Base-by-base conservation (phyloP, 2,113 vertebrate species). In the Camelus bactrianus region DNA sequence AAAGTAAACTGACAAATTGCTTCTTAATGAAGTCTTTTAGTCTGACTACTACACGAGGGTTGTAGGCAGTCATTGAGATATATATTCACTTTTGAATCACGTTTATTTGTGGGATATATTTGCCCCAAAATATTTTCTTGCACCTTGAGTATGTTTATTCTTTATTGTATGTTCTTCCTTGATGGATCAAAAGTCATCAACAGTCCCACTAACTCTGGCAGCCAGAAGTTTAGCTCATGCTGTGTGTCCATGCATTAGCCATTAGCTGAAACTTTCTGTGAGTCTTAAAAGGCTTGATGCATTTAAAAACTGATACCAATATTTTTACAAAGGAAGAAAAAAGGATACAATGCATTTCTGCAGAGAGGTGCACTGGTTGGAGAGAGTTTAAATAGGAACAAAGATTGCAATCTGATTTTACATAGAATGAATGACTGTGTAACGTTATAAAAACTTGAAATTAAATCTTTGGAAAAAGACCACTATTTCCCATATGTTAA, bases 291-390 rank as follows among this genome's bases (percentile, higher is more conserved):
- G 89, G 76, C 82, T 96, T 96, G 92, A 72, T 93, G 64, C 85
- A 94, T 96, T 98, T 97, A 97, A 98, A 98, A 98, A 97, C 89
- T 97, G 88, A 95, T 98, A 93, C 69, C 84, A 72, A 35, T 96
- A 56, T 79, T 86, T 89, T 42, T 20, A 32, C 60, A 76, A 17
- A 28, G 12, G 16, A 19, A 30, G 93, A 81, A 94, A 96, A 92
- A 91, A 95, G 60, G 46, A 77, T 67, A 88, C 54, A 94, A 56
- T 54, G 50, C 0, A 64, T 60, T 32, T 97, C 2, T 94, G 67
- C 52, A 97, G 84, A 94, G 85, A 69, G 38, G 38, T 91, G n/a
- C 60, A 89, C 77, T 93, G 72, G 90, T 91, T 97, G 90, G 0
- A 91, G 80, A 96, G 56, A 91, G 69, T 81, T 69, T 94, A 77